These are phyloP conservation scores for Gavia stellata DNA, from an alignment of 2,113 vertebrate species.

Conservation along the genomic window DNA sequence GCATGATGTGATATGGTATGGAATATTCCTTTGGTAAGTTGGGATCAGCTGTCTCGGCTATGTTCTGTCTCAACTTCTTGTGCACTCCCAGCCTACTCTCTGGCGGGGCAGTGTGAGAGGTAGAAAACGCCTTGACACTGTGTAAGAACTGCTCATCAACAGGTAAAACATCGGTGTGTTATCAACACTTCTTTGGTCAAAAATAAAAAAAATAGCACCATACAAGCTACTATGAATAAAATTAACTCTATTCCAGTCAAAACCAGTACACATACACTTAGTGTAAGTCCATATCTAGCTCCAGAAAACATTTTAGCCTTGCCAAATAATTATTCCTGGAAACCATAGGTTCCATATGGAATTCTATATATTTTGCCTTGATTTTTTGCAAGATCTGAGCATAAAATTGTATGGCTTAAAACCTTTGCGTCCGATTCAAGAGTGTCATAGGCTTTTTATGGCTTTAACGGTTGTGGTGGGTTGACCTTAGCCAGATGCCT, in stretches of 20 bases:
- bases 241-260: neutral
- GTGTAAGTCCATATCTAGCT: neutral
- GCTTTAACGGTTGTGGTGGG: neutral
- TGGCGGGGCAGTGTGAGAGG: neutral
- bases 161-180: neutral
- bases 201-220: neutral
- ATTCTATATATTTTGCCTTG: neutral
- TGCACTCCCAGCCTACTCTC: accelerated
- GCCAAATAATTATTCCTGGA: neutral
- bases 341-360: neutral
- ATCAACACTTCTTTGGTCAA: neutral
- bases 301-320: neutral
- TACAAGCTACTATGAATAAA: neutral
- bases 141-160: neutral
- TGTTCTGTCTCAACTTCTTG: neutral
- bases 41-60: neutral
- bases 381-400: neutral
- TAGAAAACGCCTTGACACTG: neutral
- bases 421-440: neutral
- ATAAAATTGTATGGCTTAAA: neutral
- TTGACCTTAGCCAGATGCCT: neutral
- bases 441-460: neutral
- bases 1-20: neutral
- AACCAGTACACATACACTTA: neutral
- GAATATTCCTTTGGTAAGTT: neutral